phyloP scores from a whole-genome alignment of 2,797 vertebrate species.

The Benthosema pterotum region DNA sequence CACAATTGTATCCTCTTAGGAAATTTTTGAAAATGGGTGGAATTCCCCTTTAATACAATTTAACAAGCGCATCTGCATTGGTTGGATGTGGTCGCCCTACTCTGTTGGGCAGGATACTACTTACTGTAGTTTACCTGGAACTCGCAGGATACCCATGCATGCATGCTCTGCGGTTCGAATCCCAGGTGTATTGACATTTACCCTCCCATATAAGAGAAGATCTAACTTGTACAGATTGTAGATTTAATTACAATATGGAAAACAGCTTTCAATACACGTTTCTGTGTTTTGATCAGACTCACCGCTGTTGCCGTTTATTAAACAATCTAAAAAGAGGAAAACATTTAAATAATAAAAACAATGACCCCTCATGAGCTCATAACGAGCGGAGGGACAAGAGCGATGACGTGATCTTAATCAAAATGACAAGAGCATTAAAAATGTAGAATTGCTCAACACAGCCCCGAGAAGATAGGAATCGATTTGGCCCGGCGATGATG shows the following conservation, averaged over 20 bases:
- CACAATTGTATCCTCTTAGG: too few relatives aligned
- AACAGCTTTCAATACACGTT: conserved; percentile 29
- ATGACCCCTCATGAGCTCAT: conserved; percentile 32
- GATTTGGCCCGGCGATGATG: conserved; percentile 74
- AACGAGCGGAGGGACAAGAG: conserved; percentile 64
- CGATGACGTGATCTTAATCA: conserved; percentile 74
- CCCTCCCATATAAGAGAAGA: too few relatives aligned
- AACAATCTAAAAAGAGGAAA: conserved; percentile 24
- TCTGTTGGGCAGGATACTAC: too few relatives aligned
- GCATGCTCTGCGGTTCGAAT: too few relatives aligned
- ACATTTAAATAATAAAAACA: background rate
- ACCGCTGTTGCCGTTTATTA: conserved; percentile 6
- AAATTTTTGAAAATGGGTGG: too few relatives aligned
- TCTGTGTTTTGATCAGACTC: conserved; percentile 28
- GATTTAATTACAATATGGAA: background rate
- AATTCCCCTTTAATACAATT: too few relatives aligned
- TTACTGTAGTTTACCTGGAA: too few relatives aligned
- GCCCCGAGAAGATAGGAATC: conserved; percentile 76
- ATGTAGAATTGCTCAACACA: conserved; percentile 74
- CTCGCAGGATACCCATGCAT: too few relatives aligned
- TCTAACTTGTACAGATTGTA: too few relatives aligned
- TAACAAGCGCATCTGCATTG: too few relatives aligned
- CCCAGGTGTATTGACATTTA: too few relatives aligned
- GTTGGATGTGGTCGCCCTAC: too few relatives aligned
- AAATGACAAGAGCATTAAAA: conserved; percentile 79